Conservation (phyloP, 2,113 vertebrate species). For the Hippolais icterina region DNA sequence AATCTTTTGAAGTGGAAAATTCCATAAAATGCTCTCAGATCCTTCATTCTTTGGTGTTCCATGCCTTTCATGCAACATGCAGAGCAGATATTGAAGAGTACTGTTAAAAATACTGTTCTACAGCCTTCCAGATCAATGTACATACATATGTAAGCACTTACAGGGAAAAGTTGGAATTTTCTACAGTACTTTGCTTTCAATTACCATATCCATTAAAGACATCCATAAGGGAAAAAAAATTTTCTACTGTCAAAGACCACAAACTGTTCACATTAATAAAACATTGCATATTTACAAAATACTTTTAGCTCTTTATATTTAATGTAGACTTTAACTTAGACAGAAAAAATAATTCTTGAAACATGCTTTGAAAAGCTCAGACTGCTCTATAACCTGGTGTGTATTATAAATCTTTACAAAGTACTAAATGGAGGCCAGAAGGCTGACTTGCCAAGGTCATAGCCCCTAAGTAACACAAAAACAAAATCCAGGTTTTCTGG, state of each 20-base stretch:
- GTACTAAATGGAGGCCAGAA: not conserved
- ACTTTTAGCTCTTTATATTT: not conserved
- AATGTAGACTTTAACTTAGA: not conserved
- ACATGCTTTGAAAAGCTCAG: not conserved
- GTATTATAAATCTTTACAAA: constrained; percentile 19
- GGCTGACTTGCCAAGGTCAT: constrained; percentile 7
- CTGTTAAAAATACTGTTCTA: not conserved
- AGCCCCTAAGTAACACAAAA: not conserved
- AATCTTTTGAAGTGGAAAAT: not conserved
- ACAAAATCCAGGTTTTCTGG: constrained; percentile 28
- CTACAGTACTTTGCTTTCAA: not conserved
- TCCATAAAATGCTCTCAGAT: not conserved
- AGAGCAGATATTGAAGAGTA: not conserved
- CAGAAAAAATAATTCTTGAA: not conserved
- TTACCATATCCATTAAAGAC: not conserved
- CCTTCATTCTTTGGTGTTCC: not conserved
- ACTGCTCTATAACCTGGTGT: not conserved
- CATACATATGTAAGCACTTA: not conserved
- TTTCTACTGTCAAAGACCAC: not conserved
- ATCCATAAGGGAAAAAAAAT: not conserved
- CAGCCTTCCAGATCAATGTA: not conserved
- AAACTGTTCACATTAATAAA: not conserved
- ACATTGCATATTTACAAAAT: not conserved
- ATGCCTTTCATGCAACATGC: not conserved
- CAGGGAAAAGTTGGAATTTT: not conserved